Base-by-base conservation (phyloP, 2,113 vertebrate species). In the Mellivora capensis region DNA sequence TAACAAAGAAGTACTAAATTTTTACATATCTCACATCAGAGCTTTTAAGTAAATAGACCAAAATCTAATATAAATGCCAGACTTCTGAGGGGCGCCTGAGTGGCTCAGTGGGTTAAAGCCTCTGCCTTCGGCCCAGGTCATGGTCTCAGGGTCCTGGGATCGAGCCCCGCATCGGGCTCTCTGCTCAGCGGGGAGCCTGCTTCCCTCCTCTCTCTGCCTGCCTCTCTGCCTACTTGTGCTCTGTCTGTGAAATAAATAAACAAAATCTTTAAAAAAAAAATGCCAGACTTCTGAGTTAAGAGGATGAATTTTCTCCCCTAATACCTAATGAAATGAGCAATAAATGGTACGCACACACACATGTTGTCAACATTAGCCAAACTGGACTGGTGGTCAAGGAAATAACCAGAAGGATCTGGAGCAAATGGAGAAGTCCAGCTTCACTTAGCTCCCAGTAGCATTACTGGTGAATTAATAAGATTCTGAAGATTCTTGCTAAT, bases 1-100 rank as follows among this genome's bases (percentile, higher is more conserved):
- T 31, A 85, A 96, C 52, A 72, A 64, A 95, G n/a, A 42, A 74
- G 3, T 42, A 91, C 14, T 96, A 54, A 81, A 76, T 62, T 88
- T 80, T 95, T 72, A 39, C n/a, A 44, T 61, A 54, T 71, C 52
- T 96, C 84, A 61, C 29, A 71, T 42, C 39, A 94, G 27, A 79
- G 23, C 49, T 95, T 89, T 12, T 27, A 77, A 82, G 82, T 54
- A 83, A 44, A 54, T 57, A 72, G 74, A 76, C 31, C 77, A 94
- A 91, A 79, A 96, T 83, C 59, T 59, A 82, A 87, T 42, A 72
- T 64, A 79, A 82, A 96, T 87, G 74, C 6, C 42, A 95, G 67
- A 88, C 25, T 80, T 88, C 57, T 57, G 25, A 69, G 49, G n/a
- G n/a, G n/a, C n/a, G n/a, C n/a, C n/a, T n/a, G n/a, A n/a, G n/a